Conservation (phyloP, 2,888 invertebrate species). For the Hanleya hanleyi region DNA sequence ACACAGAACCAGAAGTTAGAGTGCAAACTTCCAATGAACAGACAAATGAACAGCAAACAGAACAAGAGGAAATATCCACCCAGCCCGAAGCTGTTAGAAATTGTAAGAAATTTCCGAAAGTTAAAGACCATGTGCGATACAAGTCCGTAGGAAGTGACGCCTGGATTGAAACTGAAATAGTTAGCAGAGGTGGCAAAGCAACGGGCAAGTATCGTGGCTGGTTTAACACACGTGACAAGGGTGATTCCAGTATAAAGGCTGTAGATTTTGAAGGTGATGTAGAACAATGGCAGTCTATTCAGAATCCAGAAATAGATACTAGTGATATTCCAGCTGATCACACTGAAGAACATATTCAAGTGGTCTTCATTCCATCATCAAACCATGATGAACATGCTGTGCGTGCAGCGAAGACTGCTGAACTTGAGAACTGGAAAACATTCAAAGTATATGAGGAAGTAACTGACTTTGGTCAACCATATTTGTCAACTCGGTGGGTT, state of each 20-base stretch:
- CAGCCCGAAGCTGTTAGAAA: too few relatives aligned
- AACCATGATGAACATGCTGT: too few relatives aligned
- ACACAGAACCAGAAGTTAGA: too few relatives aligned
- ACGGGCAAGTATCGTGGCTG: conserved; percentile 11
- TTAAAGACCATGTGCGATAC: neutral
- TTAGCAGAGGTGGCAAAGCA: conserved; percentile 13
- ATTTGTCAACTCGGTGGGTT: neutral
- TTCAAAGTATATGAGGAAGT: conserved; percentile 6
- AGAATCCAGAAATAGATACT: neutral
- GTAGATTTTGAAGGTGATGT: conserved; percentile 13
- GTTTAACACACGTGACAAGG: neutral
- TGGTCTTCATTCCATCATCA: neutral
- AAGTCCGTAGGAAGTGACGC: neutral
- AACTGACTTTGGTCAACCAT: neutral
- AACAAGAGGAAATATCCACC: too few relatives aligned
- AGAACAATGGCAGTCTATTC: neutral
- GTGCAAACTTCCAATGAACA: too few relatives aligned
- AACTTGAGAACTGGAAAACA: conserved; percentile 4
- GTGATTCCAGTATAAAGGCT: neutral
- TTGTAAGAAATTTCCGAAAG: conserved; percentile 17
- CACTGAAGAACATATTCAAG: too few relatives aligned
- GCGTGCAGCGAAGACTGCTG: neutral
- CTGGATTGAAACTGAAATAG: neutral
- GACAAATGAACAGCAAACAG: too few relatives aligned
- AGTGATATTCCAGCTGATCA: neutral